phyloP scores from a whole-genome alignment of 1,140 invertebrate genomes.

The Nixonia krombeini region DNA sequence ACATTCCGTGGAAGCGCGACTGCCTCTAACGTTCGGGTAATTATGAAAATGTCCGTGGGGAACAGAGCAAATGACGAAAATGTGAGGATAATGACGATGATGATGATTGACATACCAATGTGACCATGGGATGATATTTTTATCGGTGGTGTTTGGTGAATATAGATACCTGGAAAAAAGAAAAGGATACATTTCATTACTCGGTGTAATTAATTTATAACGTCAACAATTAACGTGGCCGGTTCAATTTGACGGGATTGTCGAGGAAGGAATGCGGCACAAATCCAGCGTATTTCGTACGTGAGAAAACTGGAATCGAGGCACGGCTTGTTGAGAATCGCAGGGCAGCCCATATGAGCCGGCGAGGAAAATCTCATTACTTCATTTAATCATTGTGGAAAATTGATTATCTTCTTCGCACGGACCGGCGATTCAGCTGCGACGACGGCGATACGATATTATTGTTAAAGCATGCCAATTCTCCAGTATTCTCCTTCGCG shows the following conservation, averaged over 20 bases:
- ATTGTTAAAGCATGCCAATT: constrained; percentile 14
- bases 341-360: constrained; percentile 15
- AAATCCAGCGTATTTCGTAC: constrained; percentile 29
- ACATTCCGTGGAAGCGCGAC: no score
- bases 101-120: constrained; percentile 23
- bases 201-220: not conserved
- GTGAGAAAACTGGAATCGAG: constrained; percentile 50
- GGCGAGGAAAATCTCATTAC: constrained; percentile 39
- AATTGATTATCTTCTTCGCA: constrained; percentile 39
- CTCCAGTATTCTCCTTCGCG: constrained; percentile 10
- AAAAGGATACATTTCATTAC: constrained; percentile 9
- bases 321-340: constrained; percentile 15
- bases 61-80: not conserved
- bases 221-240: constrained; percentile 25
- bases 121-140: constrained; percentile 25
- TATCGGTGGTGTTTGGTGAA: constrained; percentile 28
- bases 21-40: no score
- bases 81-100: not conserved
- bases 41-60: no score
- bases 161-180: constrained; percentile 47
- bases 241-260: constrained; percentile 28
- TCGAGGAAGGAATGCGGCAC: constrained; percentile 31
- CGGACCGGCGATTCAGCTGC: constrained; percentile 17
- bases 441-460: not conserved
- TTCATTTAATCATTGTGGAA: constrained; percentile 43